phyloP scores from a whole-genome alignment of 2,888 invertebrate species.

The Frankliniella fusca region DNA sequence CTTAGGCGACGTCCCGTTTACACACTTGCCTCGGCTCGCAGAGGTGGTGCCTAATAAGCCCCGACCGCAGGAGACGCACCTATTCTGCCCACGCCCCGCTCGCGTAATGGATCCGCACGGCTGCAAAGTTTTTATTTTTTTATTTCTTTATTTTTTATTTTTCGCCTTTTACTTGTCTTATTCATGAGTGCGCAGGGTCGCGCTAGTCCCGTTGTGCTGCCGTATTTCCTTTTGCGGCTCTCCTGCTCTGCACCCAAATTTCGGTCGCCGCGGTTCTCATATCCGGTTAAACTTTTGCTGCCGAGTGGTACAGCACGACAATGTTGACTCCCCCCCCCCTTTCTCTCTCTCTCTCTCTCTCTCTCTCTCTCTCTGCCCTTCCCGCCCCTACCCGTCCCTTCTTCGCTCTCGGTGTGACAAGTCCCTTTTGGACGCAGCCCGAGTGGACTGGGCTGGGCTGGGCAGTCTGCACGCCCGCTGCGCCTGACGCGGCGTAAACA shows the following conservation, averaged over 20 bases:
- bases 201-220: not conserved
- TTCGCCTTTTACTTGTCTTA: not conserved
- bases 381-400: too few species aligned
- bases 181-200: not conserved
- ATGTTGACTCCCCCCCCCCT: too few species aligned
- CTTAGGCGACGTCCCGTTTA: not conserved
- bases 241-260: too few species aligned
- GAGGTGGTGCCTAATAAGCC: not conserved
- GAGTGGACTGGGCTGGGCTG: not conserved
- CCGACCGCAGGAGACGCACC: not conserved
- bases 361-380: too few species aligned
- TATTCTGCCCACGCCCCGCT: too few species aligned
- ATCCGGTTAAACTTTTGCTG: not conserved
- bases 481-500: slow-evolving; percentile 19
- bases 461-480: not conserved
- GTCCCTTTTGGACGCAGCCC: too few species aligned
- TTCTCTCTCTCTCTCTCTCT: too few species aligned
- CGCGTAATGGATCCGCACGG: too few species aligned
- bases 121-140: too few species aligned
- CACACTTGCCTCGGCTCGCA: not conserved
- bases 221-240: not conserved
- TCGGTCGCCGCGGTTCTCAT: not conserved
- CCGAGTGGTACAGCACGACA: too few species aligned
- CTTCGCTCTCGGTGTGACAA: too few species aligned
- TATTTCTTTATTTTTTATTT: too few species aligned